Evolutionary conservation across 2,113 vertebrate genomes (phyloP).

Genomic region (Cebidichthys violaceus): DNA sequence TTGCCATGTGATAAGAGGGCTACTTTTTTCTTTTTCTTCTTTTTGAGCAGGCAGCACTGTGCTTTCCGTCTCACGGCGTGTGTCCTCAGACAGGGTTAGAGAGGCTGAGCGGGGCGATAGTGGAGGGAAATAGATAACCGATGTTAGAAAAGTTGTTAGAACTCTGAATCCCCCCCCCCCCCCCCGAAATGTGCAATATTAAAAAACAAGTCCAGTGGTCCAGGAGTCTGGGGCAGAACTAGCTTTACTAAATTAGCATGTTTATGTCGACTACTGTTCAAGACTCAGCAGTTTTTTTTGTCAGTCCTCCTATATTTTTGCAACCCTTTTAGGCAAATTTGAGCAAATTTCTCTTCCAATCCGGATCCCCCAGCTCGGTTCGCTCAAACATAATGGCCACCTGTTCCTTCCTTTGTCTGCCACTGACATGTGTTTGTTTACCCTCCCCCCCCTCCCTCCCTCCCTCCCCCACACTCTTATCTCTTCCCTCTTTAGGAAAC

Average conservation of each 20-base stretch:
- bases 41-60: slow-evolving; percentile 20
- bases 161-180: neutral
- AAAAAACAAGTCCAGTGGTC: neutral
- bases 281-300: no score
- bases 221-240: neutral
- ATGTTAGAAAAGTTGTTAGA: neutral
- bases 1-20: slow-evolving; percentile 75
- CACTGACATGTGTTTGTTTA: slow-evolving; percentile 69
- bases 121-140: neutral
- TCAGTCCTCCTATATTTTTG: no score
- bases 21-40: slow-evolving; percentile 6
- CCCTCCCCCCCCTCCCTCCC: neutral
- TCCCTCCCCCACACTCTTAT: slow-evolving; percentile 22
- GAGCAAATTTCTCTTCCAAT: no score
- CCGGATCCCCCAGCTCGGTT: neutral
- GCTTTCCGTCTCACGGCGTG: slow-evolving; percentile 18
- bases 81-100: neutral
- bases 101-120: neutral
- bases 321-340: neutral
- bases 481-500: slow-evolving; percentile 87
- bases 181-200: neutral
- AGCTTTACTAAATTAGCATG: neutral
- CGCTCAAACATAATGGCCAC: slow-evolving; percentile 15
- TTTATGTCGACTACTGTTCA: no score
- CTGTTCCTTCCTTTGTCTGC: slow-evolving; percentile 50